These are phyloP conservation scores for Drosophila stalkeri DNA, from an alignment of 2,888 invertebrate species.

Conservation along the genomic window DNA sequence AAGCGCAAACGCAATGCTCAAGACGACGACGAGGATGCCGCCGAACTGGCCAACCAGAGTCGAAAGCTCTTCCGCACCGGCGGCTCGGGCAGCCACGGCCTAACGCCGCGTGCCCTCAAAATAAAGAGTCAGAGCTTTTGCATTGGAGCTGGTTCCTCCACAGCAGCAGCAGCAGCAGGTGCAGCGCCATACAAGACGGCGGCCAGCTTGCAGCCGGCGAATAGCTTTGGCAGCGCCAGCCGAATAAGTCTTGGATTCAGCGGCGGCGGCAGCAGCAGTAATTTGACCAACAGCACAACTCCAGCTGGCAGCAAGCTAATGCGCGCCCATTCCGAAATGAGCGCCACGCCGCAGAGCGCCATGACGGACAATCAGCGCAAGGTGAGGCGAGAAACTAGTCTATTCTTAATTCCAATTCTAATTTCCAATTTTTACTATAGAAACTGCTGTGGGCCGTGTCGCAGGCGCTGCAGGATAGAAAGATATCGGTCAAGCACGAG, in stretches of 20 bases:
- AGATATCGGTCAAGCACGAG: slow-evolving; percentile 88
- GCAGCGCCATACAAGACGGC: slow-evolving; percentile 5
- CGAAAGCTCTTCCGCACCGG: slow-evolving; percentile 71
- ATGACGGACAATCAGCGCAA: slow-evolving; percentile 84
- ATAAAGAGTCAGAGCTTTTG: slow-evolving; percentile 85
- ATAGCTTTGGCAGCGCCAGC: slow-evolving; percentile 8
- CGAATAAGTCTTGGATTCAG: slow-evolving; percentile 51
- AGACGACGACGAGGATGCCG: slow-evolving; percentile 71
- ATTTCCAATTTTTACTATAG: slow-evolving; percentile 75
- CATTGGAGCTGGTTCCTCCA: slow-evolving; percentile 83
- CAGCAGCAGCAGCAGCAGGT: slow-evolving; percentile 41
- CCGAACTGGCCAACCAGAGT: slow-evolving; percentile 68
- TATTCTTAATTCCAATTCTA: too few species aligned
- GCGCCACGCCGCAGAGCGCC: slow-evolving; percentile 61
- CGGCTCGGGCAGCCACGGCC: slow-evolving; percentile 47
- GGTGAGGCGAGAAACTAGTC: slow-evolving; percentile 50
- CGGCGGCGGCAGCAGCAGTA: slow-evolving; percentile 52
- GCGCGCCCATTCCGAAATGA: slow-evolving; percentile 77
- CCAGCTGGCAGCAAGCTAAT: slow-evolving; percentile 62
- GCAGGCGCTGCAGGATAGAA: slow-evolving; percentile 90
- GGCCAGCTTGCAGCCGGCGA: slow-evolving; percentile 17
- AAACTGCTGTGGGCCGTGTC: slow-evolving; percentile 94
- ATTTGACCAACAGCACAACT: slow-evolving; percentile 44
- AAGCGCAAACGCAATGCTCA: slow-evolving; percentile 81
- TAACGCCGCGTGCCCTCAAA: slow-evolving; percentile 83